A percentile compares a stretch with the other conserved stretches of the same genome.
phyloP scores from a whole-genome alignment of 1,140 invertebrate species.

The Monochamus saltuarius region DNA sequence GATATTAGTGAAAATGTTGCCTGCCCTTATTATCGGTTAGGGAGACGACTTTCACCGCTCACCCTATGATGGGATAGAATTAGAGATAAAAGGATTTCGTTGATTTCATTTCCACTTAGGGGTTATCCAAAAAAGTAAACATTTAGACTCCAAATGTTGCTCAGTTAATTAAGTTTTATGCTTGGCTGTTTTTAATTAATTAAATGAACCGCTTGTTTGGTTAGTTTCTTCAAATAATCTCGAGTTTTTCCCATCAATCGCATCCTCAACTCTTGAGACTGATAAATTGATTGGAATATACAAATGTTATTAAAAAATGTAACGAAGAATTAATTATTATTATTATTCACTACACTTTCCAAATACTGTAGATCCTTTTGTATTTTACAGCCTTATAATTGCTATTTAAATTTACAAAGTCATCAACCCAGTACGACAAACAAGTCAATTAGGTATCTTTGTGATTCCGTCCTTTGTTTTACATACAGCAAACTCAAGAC shows the following conservation, averaged over 20 bases:
- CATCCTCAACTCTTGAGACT: too few species aligned
- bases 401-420: slow-evolving; percentile 2
- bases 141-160: slow-evolving; percentile 13
- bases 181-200: slow-evolving; percentile 34
- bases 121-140: slow-evolving; percentile 22
- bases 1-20: slow-evolving; percentile 7
- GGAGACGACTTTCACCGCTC: slow-evolving; percentile 5
- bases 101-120: slow-evolving; percentile 27
- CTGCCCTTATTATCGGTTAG: slow-evolving; percentile 10
- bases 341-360: too few species aligned
- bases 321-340: too few species aligned
- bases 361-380: too few species aligned
- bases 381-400: not conserved
- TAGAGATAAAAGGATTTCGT: slow-evolving; percentile 25
- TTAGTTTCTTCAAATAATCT: too few species aligned
- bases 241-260: slow-evolving; percentile 5
- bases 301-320: too few species aligned
- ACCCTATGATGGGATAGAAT: slow-evolving; percentile 22
- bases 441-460: slow-evolving; percentile 10
- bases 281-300: too few species aligned
- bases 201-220: too few species aligned
- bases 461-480: slow-evolving; percentile 12
- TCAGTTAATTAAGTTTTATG: slow-evolving; percentile 2
- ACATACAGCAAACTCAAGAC: slow-evolving; percentile 19
- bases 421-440: not conserved